These are phyloP conservation scores for Coremacera marginata DNA, from an alignment of 2,888 invertebrate genomes.

Conservation along the genomic window DNA sequence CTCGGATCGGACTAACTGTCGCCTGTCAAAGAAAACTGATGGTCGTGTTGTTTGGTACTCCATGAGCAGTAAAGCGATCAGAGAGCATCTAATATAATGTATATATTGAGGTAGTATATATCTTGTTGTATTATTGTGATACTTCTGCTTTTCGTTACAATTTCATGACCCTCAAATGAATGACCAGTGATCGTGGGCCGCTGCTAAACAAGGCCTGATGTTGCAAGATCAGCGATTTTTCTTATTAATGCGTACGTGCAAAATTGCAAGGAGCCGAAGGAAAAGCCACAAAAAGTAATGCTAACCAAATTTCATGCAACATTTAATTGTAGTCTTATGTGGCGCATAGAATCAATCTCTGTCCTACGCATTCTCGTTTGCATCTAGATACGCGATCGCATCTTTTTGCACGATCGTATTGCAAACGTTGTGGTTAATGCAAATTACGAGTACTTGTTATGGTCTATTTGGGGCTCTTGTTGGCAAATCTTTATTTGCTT, in stretches of 20 bases:
- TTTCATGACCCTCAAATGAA: not conserved
- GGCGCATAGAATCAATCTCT: not conserved
- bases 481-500: no score
- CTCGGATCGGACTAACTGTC: conserved; percentile 9
- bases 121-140: not conserved
- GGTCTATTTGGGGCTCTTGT: not conserved
- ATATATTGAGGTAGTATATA: not conserved
- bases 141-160: not conserved
- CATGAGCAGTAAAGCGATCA: not conserved
- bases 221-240: no score
- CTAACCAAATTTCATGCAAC: no score
- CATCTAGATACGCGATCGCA: not conserved
- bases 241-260: no score
- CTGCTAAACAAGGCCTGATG: not conserved
- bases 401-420: not conserved
- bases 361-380: not conserved
- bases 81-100: not conserved
- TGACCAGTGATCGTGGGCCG: not conserved
- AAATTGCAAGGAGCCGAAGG: no score
- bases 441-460: not conserved
- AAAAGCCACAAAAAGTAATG: no score
- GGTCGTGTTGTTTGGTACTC: not conserved
- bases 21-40: conserved; percentile 14
- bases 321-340: no score
- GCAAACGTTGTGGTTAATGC: conserved; percentile 2